These are phyloP conservation scores for Euleptes europaea DNA, from an alignment of 2,113 vertebrate species.

Conservation along the genomic window DNA sequence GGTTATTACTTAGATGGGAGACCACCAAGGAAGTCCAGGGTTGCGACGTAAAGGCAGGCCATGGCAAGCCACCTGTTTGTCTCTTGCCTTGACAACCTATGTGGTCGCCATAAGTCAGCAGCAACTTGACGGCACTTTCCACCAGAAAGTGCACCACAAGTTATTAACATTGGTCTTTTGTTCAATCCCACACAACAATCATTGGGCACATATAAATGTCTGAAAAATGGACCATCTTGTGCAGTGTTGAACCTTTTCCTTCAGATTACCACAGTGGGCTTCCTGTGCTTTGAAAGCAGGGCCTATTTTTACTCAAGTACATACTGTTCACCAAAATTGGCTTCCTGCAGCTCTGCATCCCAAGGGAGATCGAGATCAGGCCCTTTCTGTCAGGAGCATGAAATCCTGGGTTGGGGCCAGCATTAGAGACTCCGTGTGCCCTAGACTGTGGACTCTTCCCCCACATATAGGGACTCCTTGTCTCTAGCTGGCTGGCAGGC, in stretches of 20 bases:
- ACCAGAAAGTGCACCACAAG: too few relatives aligned
- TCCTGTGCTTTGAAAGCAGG: not conserved
- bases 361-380: not conserved
- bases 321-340: not conserved
- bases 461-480: not conserved
- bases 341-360: not conserved
- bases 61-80: too few relatives aligned
- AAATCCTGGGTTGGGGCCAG: not conserved
- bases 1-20: too few relatives aligned
- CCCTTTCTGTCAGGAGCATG: not conserved
- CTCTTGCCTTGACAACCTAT: too few relatives aligned
- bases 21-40: too few relatives aligned
- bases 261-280: not conserved
- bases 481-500: not conserved
- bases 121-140: too few relatives aligned
- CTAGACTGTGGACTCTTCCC: not conserved
- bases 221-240: not conserved
- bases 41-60: too few relatives aligned
- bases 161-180: not conserved
- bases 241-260: not conserved
- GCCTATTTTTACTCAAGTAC: not conserved
- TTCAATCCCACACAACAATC: not conserved
- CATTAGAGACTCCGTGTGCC: not conserved
- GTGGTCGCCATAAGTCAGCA: too few relatives aligned
- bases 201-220: not conserved